These are phyloP conservation scores for Peromyscus leucopus DNA, from an alignment of 2,113 vertebrate genomes.

Conservation along the genomic window DNA sequence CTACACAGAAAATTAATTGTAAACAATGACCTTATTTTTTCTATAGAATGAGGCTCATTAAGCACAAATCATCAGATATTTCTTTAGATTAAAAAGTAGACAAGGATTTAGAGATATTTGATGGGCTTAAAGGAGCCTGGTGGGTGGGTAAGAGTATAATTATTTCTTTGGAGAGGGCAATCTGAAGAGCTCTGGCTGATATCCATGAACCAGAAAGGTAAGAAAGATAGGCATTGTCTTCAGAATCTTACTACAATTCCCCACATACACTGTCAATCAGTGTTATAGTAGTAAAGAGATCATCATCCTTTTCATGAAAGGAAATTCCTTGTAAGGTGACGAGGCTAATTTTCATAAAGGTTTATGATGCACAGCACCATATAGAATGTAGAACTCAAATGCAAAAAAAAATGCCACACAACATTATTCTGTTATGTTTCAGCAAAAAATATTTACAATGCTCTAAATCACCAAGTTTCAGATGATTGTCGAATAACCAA, in stretches of 20 bases:
- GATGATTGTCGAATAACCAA: constrained; percentile 76
- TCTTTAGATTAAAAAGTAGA: not conserved
- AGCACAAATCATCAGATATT: constrained; percentile 8
- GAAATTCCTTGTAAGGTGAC: constrained; percentile 55
- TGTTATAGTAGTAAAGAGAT: constrained; percentile 40
- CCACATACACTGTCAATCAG: constrained; percentile 17
- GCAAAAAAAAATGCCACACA: not conserved
- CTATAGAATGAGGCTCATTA: constrained; percentile 10
- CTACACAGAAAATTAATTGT: constrained; percentile 23
- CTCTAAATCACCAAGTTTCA: constrained; percentile 34
- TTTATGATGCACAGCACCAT: constrained; percentile 34
- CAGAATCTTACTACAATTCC: constrained; percentile 3
- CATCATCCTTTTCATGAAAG: constrained; percentile 70
- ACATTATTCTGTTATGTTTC: constrained; percentile 74
- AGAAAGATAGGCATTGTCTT: constrained; percentile 6
- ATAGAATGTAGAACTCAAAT: constrained; percentile 36
- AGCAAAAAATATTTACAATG: constrained; percentile 60
- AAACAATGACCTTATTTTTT: constrained; percentile 19
- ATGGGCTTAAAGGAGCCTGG: not conserved
- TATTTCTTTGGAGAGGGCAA: not conserved
- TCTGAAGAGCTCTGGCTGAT: not conserved
- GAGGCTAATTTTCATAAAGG: constrained; percentile 71
- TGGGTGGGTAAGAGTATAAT: not conserved
- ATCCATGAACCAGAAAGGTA: not conserved
- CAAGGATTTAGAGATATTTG: constrained; percentile 19